These are phyloP conservation scores for Heliocidaris tuberculata DNA, from an alignment of 35 echinoderm and acorn worm genomes.

Conservation along the genomic window DNA sequence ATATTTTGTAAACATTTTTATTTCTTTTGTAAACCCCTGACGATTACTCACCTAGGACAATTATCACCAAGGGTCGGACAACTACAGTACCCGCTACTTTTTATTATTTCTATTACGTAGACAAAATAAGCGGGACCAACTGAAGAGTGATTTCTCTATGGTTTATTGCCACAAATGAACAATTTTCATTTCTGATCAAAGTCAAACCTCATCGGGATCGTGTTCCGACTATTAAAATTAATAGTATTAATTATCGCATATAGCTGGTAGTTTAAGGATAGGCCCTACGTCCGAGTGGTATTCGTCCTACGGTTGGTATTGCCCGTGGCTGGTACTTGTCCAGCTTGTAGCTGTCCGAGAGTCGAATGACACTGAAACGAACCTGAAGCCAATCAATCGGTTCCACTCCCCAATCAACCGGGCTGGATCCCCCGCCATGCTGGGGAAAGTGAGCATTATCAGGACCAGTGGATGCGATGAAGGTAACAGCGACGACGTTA, in stretches of 20 bases:
- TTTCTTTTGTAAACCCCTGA: no score
- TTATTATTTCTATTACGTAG: no score
- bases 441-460: slow-evolving; percentile 46
- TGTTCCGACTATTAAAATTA: neutral
- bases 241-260: no score
- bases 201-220: neutral
- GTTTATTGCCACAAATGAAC: neutral
- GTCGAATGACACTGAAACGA: neutral
- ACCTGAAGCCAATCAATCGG: slow-evolving; percentile 66
- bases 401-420: slow-evolving; percentile 1
- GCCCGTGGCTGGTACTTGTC: no score
- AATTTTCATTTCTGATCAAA: neutral
- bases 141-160: neutral
- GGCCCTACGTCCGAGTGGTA: no score
- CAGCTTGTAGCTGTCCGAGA: no score
- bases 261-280: no score
- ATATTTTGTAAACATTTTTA: no score
- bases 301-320: no score
- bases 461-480: slow-evolving; percentile 53
- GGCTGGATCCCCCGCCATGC: neutral
- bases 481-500: slow-evolving; percentile 57
- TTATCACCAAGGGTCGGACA: no score
- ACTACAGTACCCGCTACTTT: no score
- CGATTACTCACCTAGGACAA: no score
- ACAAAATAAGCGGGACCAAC: neutral